phyloP scores from a whole-genome alignment of 2,797 vertebrate genomes.

The Psittacula derbiana region DNA sequence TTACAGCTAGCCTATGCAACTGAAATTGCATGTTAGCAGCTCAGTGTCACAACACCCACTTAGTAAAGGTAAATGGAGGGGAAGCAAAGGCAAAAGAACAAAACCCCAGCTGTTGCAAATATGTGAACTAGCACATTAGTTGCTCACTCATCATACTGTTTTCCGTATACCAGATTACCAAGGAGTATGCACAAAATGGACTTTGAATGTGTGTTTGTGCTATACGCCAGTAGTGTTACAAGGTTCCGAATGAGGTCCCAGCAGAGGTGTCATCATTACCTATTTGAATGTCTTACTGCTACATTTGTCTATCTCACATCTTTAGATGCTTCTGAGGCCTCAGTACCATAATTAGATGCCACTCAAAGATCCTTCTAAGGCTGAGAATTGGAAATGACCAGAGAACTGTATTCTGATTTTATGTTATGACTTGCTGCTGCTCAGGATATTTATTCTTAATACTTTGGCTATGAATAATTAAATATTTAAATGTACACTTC shows the following conservation, averaged over 20 bases:
- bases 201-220: not conserved
- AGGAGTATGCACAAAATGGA: not conserved
- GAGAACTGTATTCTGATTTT: not conserved
- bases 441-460: not conserved
- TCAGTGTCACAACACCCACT: not conserved
- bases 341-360: not conserved
- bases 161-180: not conserved
- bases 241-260: not conserved
- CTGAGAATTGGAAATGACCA: not conserved
- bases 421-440: not conserved
- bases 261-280: not conserved
- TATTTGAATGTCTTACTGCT: not conserved
- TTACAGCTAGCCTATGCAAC: not conserved
- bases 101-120: not conserved
- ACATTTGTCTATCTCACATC: not conserved
- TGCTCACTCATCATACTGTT: not conserved
- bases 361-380: not conserved
- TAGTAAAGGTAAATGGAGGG: not conserved
- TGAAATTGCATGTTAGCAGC: not conserved
- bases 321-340: not conserved
- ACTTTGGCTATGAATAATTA: not conserved
- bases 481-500: conserved; percentile 23
- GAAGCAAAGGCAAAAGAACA: not conserved
- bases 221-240: not conserved
- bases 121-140: not conserved